These are phyloP conservation scores for Helicoverpa armigera DNA, from an alignment of 1,140 invertebrate genomes.

Conservation along the genomic window DNA sequence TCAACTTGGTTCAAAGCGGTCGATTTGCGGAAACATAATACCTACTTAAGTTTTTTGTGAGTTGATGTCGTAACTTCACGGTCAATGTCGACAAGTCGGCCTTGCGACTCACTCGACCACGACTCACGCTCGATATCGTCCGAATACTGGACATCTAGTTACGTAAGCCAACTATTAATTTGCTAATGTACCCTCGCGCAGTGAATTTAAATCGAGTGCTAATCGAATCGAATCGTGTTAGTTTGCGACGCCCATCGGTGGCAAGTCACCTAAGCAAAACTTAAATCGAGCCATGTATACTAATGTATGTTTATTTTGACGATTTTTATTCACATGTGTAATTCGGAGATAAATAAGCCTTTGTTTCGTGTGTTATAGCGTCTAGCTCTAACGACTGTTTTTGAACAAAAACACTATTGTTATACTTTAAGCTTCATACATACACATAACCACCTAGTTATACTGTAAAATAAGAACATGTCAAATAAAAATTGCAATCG, in stretches of 20 bases:
- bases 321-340: conserved; percentile 35
- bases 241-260: conserved; percentile 42
- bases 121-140: conserved; percentile 67
- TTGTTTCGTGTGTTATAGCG: conserved; percentile 15
- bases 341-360: conserved; percentile 17
- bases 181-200: conserved; percentile 64
- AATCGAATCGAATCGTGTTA: conserved; percentile 49
- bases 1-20: conserved; percentile 58
- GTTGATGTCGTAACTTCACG: conserved; percentile 77
- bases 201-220: conserved; percentile 53
- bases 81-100: conserved; percentile 82
- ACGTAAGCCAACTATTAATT: conserved; percentile 78
- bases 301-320: conserved; percentile 47
- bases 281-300: conserved; percentile 45
- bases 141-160: conserved; percentile 72
- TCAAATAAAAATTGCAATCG: too few species aligned
- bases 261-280: conserved; percentile 43
- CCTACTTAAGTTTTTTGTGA: conserved; percentile 70
- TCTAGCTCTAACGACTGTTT: not conserved
- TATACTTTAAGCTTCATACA: too few species aligned
- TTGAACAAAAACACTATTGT: conserved; percentile 30
- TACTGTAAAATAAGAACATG: too few species aligned
- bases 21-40: conserved; percentile 82
- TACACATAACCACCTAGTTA: too few species aligned
- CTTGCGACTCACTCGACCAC: conserved; percentile 76